A percentile compares a stretch with the other conserved stretches of the same genome.
Conservation (phyloP, 2,888 invertebrate species). For the Drosophila aldrichi region DNA sequence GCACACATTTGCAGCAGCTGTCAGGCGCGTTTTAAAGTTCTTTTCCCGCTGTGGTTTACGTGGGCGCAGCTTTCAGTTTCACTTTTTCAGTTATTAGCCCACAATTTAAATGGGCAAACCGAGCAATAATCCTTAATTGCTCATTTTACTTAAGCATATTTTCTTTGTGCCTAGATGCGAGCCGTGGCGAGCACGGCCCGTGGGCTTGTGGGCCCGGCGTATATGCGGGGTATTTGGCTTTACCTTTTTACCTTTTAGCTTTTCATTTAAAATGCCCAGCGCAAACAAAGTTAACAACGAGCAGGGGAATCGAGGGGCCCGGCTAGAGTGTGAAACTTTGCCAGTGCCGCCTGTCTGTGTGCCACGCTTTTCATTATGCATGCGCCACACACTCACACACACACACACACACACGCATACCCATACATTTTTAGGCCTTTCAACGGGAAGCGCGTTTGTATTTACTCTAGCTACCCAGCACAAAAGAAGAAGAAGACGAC, state of each 20-base stretch:
- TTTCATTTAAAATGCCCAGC: slow-evolving; percentile 77
- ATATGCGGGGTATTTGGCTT: slow-evolving; percentile 12
- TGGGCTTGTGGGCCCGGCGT: background rate
- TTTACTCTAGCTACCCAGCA: slow-evolving; percentile 47
- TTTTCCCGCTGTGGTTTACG: slow-evolving; percentile 25
- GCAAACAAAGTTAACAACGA: slow-evolving; percentile 69
- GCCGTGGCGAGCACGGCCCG: background rate
- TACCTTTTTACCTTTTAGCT: slow-evolving; percentile 49
- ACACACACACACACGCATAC: slow-evolving; percentile 19
- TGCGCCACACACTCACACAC: slow-evolving; percentile 43
- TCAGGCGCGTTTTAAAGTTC: slow-evolving; percentile 41
- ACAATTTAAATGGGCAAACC: slow-evolving; percentile 75
- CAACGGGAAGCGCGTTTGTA: slow-evolving; percentile 58
- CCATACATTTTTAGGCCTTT: slow-evolving; percentile 67
- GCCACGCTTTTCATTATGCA: slow-evolving; percentile 70
- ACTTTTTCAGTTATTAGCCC: slow-evolving; percentile 52
- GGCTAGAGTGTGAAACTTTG: slow-evolving; percentile 61
- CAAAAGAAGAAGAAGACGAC: slow-evolving; percentile 49
- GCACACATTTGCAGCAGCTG: slow-evolving; percentile 23
- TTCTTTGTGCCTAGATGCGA: slow-evolving; percentile 47
- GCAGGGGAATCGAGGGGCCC: background rate
- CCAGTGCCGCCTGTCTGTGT: slow-evolving; percentile 48
- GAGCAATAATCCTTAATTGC: slow-evolving; percentile 79
- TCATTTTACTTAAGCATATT: slow-evolving; percentile 77
- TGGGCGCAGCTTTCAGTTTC: slow-evolving; percentile 22